Conservation (phyloP, 2,113 vertebrate genomes). For the Telmatochromis sp. region DNA sequence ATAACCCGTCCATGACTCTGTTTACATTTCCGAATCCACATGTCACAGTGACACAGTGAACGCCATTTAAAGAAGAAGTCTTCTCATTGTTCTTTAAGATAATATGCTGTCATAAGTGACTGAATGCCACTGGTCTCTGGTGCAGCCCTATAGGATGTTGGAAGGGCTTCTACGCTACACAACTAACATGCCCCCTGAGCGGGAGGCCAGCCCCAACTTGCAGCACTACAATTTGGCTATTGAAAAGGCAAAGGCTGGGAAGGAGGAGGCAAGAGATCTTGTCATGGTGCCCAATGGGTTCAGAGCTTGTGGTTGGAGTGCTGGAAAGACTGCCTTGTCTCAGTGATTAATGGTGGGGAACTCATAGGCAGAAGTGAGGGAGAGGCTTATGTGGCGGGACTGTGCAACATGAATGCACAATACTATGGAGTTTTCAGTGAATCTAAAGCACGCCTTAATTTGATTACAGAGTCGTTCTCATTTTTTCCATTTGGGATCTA, state of each 20-base stretch:
- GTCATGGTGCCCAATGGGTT: conserved; percentile 67
- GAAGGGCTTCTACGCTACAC: conserved; percentile 25
- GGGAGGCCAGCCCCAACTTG: conserved; percentile 54
- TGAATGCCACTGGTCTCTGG: conserved; percentile 12
- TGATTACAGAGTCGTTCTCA: conserved; percentile 22
- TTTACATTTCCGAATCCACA: not conserved
- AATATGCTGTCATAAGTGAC: conserved; percentile 24
- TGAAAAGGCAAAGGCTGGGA: conserved; percentile 44
- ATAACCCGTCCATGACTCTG: not conserved
- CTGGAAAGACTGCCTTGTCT: conserved; percentile 67
- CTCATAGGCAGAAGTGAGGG: conserved; percentile 48
- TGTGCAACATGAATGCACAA: conserved; percentile 67
- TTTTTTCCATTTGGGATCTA: conserved; percentile 27
- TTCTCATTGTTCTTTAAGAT: conserved; percentile 1
- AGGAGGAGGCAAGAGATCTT: conserved; percentile 58
- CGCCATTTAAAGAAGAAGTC: not conserved
- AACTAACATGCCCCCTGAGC: conserved; percentile 50
- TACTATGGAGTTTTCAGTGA: conserved; percentile 45
- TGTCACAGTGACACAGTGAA: not conserved
- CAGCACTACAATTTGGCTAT: conserved; percentile 53
- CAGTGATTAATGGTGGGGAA: conserved; percentile 63
- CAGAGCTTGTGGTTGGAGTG: conserved; percentile 61
- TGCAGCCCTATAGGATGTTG: conserved; percentile 7
- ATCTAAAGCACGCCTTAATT: conserved; percentile 45
- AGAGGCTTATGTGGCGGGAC: conserved; percentile 46